Percentiles rank a stretch among this genome's conserved stretches.
These are phyloP conservation scores for Phthorimaea operculella DNA, from an alignment of 1,140 invertebrate species.

Conservation along the genomic window DNA sequence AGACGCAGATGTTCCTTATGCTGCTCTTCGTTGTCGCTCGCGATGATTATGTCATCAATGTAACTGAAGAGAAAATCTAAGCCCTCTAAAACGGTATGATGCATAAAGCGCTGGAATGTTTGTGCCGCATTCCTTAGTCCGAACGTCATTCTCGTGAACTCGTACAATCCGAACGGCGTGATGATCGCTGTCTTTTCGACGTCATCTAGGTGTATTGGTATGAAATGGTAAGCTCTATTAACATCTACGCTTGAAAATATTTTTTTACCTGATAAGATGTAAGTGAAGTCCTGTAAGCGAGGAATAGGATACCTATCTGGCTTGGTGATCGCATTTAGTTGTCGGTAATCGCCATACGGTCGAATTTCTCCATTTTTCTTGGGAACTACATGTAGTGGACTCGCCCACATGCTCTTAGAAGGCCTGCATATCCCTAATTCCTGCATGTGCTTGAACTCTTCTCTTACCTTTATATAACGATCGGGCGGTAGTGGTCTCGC, in stretches of 20 bases:
- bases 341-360: conserved; percentile 63
- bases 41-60: conserved; percentile 14
- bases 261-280: conserved; percentile 7
- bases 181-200: conserved; percentile 19
- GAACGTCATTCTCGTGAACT: too few species aligned
- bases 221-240: conserved; percentile 13
- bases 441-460: conserved; percentile 38
- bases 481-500: conserved; percentile 44
- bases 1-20: neutral
- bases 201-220: conserved; percentile 10
- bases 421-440: conserved; percentile 22
- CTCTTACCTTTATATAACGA: conserved; percentile 31
- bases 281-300: conserved; percentile 32
- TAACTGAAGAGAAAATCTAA: conserved; percentile 6
- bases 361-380: conserved; percentile 52
- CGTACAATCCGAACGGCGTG: conserved; percentile 19
- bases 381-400: conserved; percentile 51
- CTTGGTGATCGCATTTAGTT: conserved; percentile 18
- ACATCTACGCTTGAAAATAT: conserved; percentile 49
- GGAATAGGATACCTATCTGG: conserved; percentile 37
- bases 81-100: neutral
- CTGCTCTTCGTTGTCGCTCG: neutral
- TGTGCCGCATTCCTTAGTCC: too few species aligned
- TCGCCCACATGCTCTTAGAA: conserved; percentile 36
- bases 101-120: conserved; percentile 61